Evolutionary conservation across 1,140 invertebrate genomes (phyloP).

Genomic region (Linepithema humile): DNA sequence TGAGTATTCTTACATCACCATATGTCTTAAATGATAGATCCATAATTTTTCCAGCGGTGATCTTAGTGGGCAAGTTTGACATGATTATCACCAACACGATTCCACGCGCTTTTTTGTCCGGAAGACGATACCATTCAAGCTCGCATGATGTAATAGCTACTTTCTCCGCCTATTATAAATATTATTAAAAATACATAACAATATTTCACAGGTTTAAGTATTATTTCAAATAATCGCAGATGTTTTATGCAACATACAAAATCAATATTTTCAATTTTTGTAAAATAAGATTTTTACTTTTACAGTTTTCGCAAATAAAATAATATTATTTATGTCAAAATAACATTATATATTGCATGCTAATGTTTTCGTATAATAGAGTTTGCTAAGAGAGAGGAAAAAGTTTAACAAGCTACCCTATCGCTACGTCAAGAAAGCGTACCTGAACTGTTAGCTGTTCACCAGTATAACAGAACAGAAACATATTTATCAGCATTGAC

Average conservation of each 20-base stretch:
- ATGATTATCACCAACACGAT: conserved; percentile 69
- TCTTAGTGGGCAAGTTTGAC: conserved; percentile 54
- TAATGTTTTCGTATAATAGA: too few species aligned
- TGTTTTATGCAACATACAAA: too few species aligned
- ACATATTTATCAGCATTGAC: conserved; percentile 64
- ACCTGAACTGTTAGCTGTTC: conserved; percentile 68
- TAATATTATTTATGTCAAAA: too few species aligned
- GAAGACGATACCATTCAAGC: conserved; percentile 68
- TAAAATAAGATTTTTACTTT: too few species aligned
- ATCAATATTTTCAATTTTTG: background rate
- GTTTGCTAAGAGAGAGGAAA: conserved; percentile 9
- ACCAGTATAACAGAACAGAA: conserved; percentile 66
- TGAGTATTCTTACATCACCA: conserved; percentile 67
- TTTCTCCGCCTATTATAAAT: conserved; percentile 45
- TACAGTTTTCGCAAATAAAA: too few species aligned
- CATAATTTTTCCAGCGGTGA: conserved; percentile 67
- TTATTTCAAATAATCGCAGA: background rate
- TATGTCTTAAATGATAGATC: conserved; percentile 64
- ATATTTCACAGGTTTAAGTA: background rate
- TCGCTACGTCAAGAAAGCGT: background rate
- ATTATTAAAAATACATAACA: conserved; percentile 11
- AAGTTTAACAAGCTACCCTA: background rate
- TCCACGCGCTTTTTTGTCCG: conserved; percentile 43
- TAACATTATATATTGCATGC: too few species aligned
- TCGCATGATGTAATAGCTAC: conserved; percentile 58